These are phyloP conservation scores for Cotesia congregata DNA, from an alignment of 2,888 invertebrate genomes.

Conservation along the genomic window DNA sequence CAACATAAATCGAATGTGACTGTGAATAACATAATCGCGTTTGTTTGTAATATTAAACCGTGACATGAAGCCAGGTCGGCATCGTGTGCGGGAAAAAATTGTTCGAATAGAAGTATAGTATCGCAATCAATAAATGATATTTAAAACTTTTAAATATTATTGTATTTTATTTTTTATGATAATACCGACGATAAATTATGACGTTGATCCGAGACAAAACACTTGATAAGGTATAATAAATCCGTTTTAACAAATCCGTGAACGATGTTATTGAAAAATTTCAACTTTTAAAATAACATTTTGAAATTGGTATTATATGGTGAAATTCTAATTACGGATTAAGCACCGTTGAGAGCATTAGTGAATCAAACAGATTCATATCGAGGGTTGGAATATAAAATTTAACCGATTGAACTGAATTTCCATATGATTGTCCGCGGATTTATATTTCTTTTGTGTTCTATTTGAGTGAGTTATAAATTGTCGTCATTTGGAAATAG, in stretches of 20 bases:
- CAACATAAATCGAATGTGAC: constrained; percentile 14
- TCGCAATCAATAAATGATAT: neutral
- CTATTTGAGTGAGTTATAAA: neutral
- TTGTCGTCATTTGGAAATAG: neutral
- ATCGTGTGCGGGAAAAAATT: constrained; percentile 29
- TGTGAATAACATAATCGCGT: constrained; percentile 60
- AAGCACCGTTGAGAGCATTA: neutral
- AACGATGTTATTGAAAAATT: neutral
- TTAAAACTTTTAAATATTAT: neutral
- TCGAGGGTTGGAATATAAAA: neutral
- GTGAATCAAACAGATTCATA: neutral
- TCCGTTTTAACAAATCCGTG: neutral
- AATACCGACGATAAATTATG: neutral
- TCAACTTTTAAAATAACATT: neutral
- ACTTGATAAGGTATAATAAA: neutral
- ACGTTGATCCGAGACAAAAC: neutral
- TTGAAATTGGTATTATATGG: neutral
- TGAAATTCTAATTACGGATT: neutral
- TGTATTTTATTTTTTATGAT: neutral
- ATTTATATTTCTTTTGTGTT: neutral
- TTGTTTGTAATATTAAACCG: constrained; percentile 65
- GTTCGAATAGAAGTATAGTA: too few species aligned
- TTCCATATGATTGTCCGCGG: neutral
- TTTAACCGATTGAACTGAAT: neutral
- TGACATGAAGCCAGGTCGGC: constrained; percentile 59